These are phyloP conservation scores for Ophion costatus DNA, from an alignment of 2,888 invertebrate species.

Conservation along the genomic window DNA sequence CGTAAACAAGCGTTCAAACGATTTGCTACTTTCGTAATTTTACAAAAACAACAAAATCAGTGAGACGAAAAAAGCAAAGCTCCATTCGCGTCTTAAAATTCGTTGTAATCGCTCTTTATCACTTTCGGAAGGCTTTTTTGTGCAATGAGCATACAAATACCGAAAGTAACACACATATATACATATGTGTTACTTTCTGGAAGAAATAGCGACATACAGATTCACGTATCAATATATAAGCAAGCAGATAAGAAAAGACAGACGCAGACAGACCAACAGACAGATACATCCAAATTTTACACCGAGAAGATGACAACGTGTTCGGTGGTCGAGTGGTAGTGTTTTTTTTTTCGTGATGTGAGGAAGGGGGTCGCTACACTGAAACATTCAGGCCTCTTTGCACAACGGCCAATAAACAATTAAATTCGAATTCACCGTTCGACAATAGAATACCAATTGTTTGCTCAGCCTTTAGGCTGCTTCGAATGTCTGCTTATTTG, in stretches of 20 bases:
- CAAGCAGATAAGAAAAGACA: conserved; percentile 68
- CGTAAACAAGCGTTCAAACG: not conserved
- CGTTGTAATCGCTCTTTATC: conserved; percentile 36
- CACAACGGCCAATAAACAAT: conserved; percentile 78
- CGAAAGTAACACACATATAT: conserved; percentile 15
- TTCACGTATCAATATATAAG: conserved; percentile 33
- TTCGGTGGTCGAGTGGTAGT: conserved; percentile 81
- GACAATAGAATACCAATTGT: conserved; percentile 60
- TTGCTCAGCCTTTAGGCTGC: conserved; percentile 59
- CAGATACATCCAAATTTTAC: conserved; percentile 78
- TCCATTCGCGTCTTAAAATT: conserved; percentile 33
- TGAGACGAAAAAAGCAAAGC: conserved; percentile 18
- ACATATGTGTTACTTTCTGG: conserved; percentile 46
- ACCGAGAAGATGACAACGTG: conserved; percentile 80
- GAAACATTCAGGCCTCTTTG: conserved; percentile 81
- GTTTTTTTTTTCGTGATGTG: conserved; percentile 78
- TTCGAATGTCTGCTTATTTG: conserved; percentile 52
- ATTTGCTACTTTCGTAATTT: not conserved
- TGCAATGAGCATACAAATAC: conserved; percentile 57
- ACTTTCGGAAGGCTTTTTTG: conserved; percentile 44
- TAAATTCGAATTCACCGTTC: conserved; percentile 72
- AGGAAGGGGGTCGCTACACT: conserved; percentile 82
- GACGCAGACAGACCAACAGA: conserved; percentile 76
- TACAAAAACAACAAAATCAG: not conserved
- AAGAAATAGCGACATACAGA: conserved; percentile 23